These are phyloP conservation scores for Ooceraea biroi DNA, from an alignment of 1,140 invertebrate species.

Conservation along the genomic window DNA sequence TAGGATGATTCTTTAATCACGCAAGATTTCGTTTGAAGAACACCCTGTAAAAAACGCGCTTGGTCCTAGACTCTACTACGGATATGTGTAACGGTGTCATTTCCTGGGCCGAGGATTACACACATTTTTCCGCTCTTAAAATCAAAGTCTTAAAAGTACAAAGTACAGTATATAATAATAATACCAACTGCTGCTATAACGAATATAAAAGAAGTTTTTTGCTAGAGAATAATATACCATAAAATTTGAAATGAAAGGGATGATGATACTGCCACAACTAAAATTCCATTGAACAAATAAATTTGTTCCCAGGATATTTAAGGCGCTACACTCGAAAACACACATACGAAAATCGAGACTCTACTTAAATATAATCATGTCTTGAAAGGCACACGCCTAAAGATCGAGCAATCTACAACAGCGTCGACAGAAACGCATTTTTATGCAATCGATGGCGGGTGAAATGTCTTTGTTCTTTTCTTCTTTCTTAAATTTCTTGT, in stretches of 20 bases:
- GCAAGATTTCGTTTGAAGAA: neutral
- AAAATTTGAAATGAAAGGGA: neutral
- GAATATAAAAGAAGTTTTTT: slow-evolving; percentile 14
- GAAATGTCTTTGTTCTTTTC: neutral
- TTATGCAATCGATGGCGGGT: neutral
- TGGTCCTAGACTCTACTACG: slow-evolving; percentile 61
- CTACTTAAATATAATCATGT: slow-evolving; percentile 47
- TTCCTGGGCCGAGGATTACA: neutral
- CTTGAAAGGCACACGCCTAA: slow-evolving; percentile 30
- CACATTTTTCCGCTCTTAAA: neutral
- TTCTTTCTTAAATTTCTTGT: neutral
- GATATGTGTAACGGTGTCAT: slow-evolving; percentile 55
- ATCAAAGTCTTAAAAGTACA: neutral
- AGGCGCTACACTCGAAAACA: neutral
- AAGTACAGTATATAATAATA: slow-evolving; percentile 5
- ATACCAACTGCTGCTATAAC: neutral
- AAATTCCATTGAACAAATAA: slow-evolving; percentile 8
- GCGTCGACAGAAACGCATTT: neutral
- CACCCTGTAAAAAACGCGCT: slow-evolving; percentile 54
- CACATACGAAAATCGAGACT: slow-evolving; percentile 49
- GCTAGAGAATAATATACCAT: neutral
- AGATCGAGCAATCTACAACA: slow-evolving; percentile 1
- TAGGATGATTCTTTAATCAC: slow-evolving; percentile 25
- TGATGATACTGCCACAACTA: neutral
- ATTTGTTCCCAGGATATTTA: neutral